phyloP scores from a whole-genome alignment of 2,888 invertebrate species.

The Drosophila robusta region DNA sequence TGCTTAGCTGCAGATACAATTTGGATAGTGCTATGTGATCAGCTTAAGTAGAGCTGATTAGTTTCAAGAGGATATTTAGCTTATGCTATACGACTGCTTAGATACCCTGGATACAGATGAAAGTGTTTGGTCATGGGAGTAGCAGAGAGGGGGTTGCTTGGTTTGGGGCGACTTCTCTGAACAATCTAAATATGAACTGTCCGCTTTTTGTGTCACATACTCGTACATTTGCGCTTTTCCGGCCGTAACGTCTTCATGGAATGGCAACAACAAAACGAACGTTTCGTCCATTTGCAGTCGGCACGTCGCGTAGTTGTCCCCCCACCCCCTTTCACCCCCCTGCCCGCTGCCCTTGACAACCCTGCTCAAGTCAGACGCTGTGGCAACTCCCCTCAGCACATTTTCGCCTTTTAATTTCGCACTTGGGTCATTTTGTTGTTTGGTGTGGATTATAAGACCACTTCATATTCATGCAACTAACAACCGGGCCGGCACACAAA shows the following conservation, averaged over 20 bases:
- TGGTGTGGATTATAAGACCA: slow-evolving; percentile 83
- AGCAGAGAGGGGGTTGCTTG: not conserved
- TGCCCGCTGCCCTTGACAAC: not conserved
- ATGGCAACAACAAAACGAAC: slow-evolving; percentile 42
- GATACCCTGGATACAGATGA: no score
- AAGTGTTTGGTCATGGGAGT: not conserved
- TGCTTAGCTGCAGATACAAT: not conserved
- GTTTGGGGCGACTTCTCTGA: slow-evolving; percentile 1
- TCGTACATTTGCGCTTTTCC: slow-evolving; percentile 24
- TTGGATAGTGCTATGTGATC: slow-evolving; percentile 11
- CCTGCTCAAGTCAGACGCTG: slow-evolving; percentile 5
- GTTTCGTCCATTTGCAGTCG: slow-evolving; percentile 58
- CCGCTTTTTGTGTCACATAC: slow-evolving; percentile 37
- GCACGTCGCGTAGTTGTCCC: slow-evolving; percentile 45
- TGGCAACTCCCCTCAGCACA: slow-evolving; percentile 51
- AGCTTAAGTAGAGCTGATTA: slow-evolving; percentile 2
- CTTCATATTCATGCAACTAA: slow-evolving; percentile 83
- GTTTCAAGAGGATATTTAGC: not conserved
- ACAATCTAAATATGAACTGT: slow-evolving; percentile 4
- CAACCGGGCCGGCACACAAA: slow-evolving; percentile 62
- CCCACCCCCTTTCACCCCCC: not conserved
- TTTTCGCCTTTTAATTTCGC: slow-evolving; percentile 82
- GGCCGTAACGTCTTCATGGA: slow-evolving; percentile 54
- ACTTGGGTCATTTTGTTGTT: slow-evolving; percentile 82
- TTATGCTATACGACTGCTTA: not conserved